Evolutionary conservation across 2,888 invertebrate genomes (phyloP), one percentile per base, ranked within the genome.

Genomic region (Acholoe squamosa): DNA sequence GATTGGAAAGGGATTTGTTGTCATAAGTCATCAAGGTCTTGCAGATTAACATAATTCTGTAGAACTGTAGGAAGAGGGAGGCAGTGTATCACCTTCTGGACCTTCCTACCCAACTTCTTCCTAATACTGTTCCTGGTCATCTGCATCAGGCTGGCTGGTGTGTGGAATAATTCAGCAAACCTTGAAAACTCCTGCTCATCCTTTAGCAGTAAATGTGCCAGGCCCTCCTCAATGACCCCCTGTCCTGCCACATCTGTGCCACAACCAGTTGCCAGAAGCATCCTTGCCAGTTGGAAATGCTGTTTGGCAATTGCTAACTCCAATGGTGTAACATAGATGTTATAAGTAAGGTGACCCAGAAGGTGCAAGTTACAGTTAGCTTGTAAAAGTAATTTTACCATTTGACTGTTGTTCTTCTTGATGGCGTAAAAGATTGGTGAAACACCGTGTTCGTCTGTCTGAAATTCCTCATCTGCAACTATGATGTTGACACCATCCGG

Each of bases 21-120:
- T 89, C 76, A 76, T 22, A 89, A 52, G 22, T 89, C 77, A 19
- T 89, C 89, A 0, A 89, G 54, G 28, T 89, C 89, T 1, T 51
- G 43, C 19, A 89, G 67, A 28, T 71, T 33, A 43, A 89, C 34
- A 31, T 84, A 90, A 10, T 67, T n/a, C 34, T 54, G 19, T 52
- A 91, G 22, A 52, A 89, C 76, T 34, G 77, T n/a, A 67, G 90
- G 88, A 34, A 91, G 86, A 52, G 90, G 71, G 7, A 91, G 86
- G 28, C 56, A 0, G 22, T 0, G 12, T 19, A 89, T 25, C 16
- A n/a, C 10, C 28, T 43, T 43, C 34, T 22, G 22, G 1, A 71
- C 43, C 43, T 0, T 31, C 16, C 25, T 0, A 12, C 77, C 77
- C 12, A 71, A 0, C 0, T 14, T 14, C 0, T 43, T 3, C 25